These are phyloP conservation scores for Microtus richardsoni DNA, from an alignment of 2,113 vertebrate genomes.

Conservation along the genomic window DNA sequence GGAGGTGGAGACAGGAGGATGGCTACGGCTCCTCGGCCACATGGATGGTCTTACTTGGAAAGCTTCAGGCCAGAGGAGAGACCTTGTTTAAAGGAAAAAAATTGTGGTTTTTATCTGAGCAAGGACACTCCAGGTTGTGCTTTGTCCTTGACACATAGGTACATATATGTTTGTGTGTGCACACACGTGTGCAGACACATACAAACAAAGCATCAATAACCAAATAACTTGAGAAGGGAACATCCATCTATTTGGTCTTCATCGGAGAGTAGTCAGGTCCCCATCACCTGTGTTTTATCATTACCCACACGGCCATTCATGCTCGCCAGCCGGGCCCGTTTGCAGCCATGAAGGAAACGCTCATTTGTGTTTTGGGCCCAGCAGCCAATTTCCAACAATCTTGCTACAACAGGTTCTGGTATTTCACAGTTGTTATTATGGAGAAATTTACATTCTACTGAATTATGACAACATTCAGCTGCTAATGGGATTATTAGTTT, in stretches of 20 bases:
- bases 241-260: neutral
- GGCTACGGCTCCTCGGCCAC: neutral
- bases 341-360: accelerated
- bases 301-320: accelerated
- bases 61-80: neutral
- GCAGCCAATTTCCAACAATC: neutral
- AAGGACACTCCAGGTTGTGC: neutral
- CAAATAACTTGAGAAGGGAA: neutral
- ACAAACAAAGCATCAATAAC: neutral
- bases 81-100: neutral
- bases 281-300: accelerated
- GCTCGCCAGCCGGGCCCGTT: neutral
- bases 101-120: no score
- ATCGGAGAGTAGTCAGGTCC: neutral
- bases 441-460: neutral
- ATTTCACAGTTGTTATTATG: neutral
- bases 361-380: neutral
- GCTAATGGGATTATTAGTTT: slow-evolving; percentile 21
- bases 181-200: neutral
- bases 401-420: neutral
- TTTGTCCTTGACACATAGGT: neutral
- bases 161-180: no score
- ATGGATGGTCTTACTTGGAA: neutral
- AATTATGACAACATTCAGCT: slow-evolving; percentile 11
- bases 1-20: neutral